Evolutionary conservation across 2,888 invertebrate genomes (phyloP).

Genomic region (Dyspetes luteomarginatus): DNA sequence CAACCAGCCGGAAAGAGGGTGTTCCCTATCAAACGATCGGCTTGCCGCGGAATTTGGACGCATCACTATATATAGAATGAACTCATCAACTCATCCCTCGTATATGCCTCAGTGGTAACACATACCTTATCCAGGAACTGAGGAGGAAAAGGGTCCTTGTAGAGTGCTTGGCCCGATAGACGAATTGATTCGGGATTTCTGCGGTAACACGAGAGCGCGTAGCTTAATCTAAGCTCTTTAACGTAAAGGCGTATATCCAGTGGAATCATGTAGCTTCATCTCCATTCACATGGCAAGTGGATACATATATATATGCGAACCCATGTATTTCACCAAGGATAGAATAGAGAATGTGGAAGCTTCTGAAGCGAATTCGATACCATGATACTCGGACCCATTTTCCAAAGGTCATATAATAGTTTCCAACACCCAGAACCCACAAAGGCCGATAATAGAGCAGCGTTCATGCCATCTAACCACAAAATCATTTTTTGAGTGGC

Average conservation of each 20-base stretch:
- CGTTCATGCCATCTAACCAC: slow-evolving; percentile 36
- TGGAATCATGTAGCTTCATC: slow-evolving; percentile 42
- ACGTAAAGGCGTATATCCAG: slow-evolving; percentile 32
- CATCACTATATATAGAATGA: slow-evolving; percentile 40
- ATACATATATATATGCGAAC: too few relatives aligned
- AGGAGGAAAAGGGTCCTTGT: slow-evolving; percentile 56
- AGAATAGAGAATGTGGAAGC: slow-evolving; percentile 3
- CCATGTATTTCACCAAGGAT: slow-evolving; percentile 29
- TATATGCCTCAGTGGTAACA: slow-evolving; percentile 49
- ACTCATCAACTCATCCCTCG: slow-evolving; percentile 57
- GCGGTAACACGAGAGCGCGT: slow-evolving; percentile 73
- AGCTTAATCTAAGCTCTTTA: slow-evolving; percentile 61
- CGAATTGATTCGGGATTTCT: slow-evolving; percentile 80
- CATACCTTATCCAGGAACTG: slow-evolving; percentile 58
- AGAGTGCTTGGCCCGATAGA: slow-evolving; percentile 72
- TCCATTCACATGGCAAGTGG: slow-evolving; percentile 16
- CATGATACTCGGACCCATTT: slow-evolving; percentile 47
- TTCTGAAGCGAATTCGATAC: slow-evolving; percentile 42
- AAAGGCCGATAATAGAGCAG: slow-evolving; percentile 41
- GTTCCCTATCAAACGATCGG: slow-evolving; percentile 79
- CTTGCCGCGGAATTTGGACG: slow-evolving; percentile 74
- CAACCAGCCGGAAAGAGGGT: slow-evolving; percentile 71
- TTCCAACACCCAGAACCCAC: slow-evolving; percentile 45
- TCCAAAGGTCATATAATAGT: slow-evolving; percentile 26
- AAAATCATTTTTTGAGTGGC: slow-evolving; percentile 35